Evolutionary conservation across 1,140 invertebrate genomes (phyloP).

Genomic region (Meloidogyne hapla): DNA sequence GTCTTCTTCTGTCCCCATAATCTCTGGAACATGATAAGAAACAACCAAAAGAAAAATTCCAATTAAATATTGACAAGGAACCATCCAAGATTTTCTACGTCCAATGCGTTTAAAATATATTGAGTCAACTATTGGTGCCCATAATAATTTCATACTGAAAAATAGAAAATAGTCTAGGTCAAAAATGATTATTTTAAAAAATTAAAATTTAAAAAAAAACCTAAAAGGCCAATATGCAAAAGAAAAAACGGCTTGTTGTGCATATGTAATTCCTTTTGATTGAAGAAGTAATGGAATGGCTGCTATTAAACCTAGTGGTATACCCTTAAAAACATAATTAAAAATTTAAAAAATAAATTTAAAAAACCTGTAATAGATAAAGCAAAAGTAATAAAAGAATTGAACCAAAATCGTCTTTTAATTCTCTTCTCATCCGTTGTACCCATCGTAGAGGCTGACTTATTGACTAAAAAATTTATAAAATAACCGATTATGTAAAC

Average conservation of each 20-base stretch:
- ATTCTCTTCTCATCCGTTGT: conserved; percentile 44
- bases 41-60: conserved; percentile 79
- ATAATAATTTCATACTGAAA: conserved; percentile 79
- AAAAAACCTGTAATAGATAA: conserved; percentile 58
- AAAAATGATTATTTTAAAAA: neutral
- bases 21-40: conserved; percentile 74
- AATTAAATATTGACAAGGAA: conserved; percentile 77
- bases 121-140: conserved; percentile 96
- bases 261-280: conserved; percentile 83
- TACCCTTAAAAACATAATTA: conserved; percentile 77
- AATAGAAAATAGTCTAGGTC: neutral
- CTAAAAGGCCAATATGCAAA: conserved; percentile 91
- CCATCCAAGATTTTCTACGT: conserved; percentile 91
- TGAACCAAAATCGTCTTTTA: conserved; percentile 63
- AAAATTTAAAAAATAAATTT: conserved; percentile 7
- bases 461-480: conserved; percentile 1
- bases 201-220: conserved; percentile 43
- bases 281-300: conserved; percentile 93
- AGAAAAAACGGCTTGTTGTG: conserved; percentile 94
- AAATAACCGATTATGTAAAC: neutral
- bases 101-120: conserved; percentile 80
- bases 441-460: conserved; percentile 43
- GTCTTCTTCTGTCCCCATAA: conserved; percentile 71
- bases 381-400: conserved; percentile 58
- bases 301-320: conserved; percentile 83